A percentile compares a stretch with the other conserved stretches of the same genome.
Evolutionary conservation across 2,888 invertebrate species (phyloP).

Genomic region (Psylliodes chrysocephalus): DNA sequence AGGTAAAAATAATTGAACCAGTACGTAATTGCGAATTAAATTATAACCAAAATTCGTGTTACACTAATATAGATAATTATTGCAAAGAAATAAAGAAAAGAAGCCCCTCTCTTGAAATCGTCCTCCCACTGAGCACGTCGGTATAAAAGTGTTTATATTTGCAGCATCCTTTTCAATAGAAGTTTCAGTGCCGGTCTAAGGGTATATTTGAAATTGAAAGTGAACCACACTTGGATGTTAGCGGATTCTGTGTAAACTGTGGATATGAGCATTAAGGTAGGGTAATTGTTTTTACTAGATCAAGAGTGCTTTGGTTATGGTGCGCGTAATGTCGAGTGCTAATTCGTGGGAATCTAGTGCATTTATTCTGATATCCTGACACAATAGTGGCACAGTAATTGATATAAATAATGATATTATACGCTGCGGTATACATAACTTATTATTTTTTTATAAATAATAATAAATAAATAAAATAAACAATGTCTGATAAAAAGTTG

Average conservation of each 20-base stretch:
- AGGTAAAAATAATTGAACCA: constrained; percentile 8
- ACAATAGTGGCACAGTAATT: no score
- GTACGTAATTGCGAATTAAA: background rate
- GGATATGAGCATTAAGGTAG: constrained; percentile 49
- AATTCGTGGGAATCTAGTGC: constrained; percentile 3
- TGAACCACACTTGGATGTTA: constrained; percentile 42
- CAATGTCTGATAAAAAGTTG: no score
- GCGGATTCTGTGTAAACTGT: constrained; percentile 37
- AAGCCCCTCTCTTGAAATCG: constrained; percentile 54
- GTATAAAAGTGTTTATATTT: constrained; percentile 60
- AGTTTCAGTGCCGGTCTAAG: constrained; percentile 53
- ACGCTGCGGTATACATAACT: no score
- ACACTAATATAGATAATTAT: constrained; percentile 58
- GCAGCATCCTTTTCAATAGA: constrained; percentile 57
- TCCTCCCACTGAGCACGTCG: constrained; percentile 58
- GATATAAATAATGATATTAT: no score
- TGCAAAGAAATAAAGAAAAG: constrained; percentile 44
- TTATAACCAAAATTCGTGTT: constrained; percentile 45
- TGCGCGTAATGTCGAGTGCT: constrained; percentile 1
- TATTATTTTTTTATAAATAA: no score
- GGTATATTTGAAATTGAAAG: constrained; percentile 45
- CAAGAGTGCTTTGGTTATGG: constrained; percentile 14
- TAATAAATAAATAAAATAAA: no score
- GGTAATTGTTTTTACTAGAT: constrained; percentile 25
- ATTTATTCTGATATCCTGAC: no score